These are phyloP conservation scores for Varecia variegata DNA, from an alignment of 2,797 vertebrate genomes.

Conservation along the genomic window DNA sequence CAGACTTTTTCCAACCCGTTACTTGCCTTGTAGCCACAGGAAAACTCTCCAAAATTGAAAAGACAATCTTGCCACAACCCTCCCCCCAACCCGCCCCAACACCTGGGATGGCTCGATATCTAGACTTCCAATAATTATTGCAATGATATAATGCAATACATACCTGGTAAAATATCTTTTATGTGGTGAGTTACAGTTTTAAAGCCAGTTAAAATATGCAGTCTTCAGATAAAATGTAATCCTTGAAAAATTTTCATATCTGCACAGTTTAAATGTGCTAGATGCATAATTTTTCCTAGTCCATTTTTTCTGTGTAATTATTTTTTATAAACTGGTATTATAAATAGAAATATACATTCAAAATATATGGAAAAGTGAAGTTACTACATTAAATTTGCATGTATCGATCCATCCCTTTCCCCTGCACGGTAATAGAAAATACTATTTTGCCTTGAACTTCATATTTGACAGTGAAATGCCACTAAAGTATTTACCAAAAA, in stretches of 20 bases:
- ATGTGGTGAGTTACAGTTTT: conserved; percentile 88
- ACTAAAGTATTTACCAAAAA: conserved; percentile 92
- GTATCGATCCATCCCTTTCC: conserved; percentile 90
- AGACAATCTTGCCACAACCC: conserved; percentile 88
- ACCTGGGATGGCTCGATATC: conserved; percentile 88
- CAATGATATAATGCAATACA: conserved; percentile 89
- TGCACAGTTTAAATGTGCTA: conserved; percentile 84
- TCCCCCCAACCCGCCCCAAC: conserved; percentile 82
- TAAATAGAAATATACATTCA: conserved; percentile 93
- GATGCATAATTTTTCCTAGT: conserved; percentile 88
- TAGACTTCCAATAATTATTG: conserved; percentile 90
- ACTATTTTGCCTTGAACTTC: conserved; percentile 92
- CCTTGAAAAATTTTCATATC: conserved; percentile 84
- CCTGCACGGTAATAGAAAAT: conserved; percentile 92
- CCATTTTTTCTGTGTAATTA: conserved; percentile 86
- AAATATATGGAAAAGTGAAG: conserved; percentile 91
- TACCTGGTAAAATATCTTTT: conserved; percentile 89
- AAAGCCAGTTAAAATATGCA: conserved; percentile 90
- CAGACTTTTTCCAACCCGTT: conserved; percentile 93
- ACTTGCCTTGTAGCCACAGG: conserved; percentile 92
- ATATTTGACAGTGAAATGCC: conserved; percentile 92
- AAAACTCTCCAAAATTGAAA: conserved; percentile 89
- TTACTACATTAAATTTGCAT: conserved; percentile 90
- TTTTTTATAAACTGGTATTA: conserved; percentile 92
- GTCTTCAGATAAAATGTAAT: conserved; percentile 86